Conservation (phyloP, 2,888 invertebrate genomes). For the Lapara coniferarum region DNA sequence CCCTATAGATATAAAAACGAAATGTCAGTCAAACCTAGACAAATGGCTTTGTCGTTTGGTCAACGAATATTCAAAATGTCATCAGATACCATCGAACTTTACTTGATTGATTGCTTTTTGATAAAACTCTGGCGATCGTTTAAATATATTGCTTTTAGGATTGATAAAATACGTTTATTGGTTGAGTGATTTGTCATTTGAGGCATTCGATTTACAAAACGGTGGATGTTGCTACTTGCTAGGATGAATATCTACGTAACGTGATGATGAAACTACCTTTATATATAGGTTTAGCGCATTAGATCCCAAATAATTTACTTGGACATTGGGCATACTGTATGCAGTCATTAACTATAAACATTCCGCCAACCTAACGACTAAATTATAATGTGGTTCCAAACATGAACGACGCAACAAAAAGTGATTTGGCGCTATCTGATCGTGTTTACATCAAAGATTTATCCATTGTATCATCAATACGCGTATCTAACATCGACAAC, state of each 20-base stretch:
- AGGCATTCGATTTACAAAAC: neutral
- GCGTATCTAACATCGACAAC: conserved; percentile 21
- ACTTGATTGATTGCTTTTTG: conserved; percentile 23
- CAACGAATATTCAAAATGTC: conserved; percentile 16
- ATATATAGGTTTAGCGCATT: no score
- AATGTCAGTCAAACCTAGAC: no score
- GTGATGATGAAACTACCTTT: no score
- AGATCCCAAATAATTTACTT: no score
- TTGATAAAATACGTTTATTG: neutral
- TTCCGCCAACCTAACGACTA: neutral
- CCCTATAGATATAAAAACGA: no score
- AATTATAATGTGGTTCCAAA: neutral
- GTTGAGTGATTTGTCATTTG: neutral
- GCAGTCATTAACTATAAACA: no score
- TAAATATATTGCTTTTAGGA: conserved; percentile 7
- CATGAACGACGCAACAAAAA: conserved; percentile 10
- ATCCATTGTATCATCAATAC: conserved; percentile 13
- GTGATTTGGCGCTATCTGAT: conserved; percentile 7
- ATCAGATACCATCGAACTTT: conserved; percentile 21
- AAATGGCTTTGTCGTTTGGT: no score
- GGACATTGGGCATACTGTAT: no score
- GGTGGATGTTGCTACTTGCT: neutral
- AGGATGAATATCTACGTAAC: no score
- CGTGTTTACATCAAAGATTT: conserved; percentile 23
- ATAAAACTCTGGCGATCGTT: neutral